phyloP scores from a whole-genome alignment of 1,140 invertebrate genomes.

The Saccostrea glomerata region DNA sequence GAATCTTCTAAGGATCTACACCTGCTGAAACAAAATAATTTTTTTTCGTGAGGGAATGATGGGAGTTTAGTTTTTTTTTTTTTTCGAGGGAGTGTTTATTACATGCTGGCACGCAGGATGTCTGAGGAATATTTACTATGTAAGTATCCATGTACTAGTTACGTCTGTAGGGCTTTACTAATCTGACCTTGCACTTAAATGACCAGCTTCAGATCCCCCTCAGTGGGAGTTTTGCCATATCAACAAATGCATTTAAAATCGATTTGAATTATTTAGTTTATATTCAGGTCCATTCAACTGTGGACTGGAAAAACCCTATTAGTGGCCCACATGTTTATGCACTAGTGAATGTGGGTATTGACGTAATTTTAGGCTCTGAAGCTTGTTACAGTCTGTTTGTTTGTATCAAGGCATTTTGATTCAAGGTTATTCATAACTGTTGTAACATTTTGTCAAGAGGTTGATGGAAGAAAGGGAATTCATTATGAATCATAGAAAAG shows the following conservation, averaged over 20 bases:
- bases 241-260: not conserved
- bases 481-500: no score
- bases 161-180: not conserved
- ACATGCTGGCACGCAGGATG: not conserved
- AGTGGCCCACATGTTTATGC: not conserved
- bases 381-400: not conserved
- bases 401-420: not conserved
- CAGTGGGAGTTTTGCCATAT: not conserved
- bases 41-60: slow-evolving; percentile 15
- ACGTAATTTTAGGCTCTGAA: slow-evolving; percentile 9
- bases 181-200: not conserved
- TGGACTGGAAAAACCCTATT: slow-evolving; percentile 10
- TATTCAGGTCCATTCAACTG: not conserved
- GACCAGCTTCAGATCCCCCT: not conserved
- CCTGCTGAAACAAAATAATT: slow-evolving; percentile 10
- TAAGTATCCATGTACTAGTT: not conserved
- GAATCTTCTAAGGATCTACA: slow-evolving; percentile 10
- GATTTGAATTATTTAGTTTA: not conserved
- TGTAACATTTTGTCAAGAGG: no score
- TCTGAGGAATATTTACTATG: slow-evolving; percentile 18
- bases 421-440: not conserved
- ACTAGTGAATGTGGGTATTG: not conserved
- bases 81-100: slow-evolving; percentile 2
- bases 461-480: no score
- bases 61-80: not conserved